Evolutionary conservation across 2,888 invertebrate species (phyloP).

Genomic region (Drosophila kanekoi): DNA sequence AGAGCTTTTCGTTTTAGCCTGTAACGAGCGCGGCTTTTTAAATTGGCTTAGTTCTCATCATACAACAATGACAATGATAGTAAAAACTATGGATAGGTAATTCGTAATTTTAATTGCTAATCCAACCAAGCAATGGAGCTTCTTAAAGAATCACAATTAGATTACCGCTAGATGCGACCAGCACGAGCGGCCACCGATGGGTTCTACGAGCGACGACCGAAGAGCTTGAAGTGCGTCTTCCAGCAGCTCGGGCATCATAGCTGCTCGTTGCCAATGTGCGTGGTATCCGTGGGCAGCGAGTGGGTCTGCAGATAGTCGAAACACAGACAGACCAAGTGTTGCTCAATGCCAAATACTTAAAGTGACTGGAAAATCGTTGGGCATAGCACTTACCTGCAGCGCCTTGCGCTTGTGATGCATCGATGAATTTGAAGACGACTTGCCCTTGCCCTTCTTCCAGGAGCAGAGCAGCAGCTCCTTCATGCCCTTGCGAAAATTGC

Average conservation of each 20-base stretch:
- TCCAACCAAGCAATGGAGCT: constrained; percentile 45
- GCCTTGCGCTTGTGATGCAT: constrained; percentile 84
- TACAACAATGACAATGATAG: constrained; percentile 48
- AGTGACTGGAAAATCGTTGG: no score
- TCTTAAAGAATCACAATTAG: constrained; percentile 65
- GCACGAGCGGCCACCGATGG: constrained; percentile 30
- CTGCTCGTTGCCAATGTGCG: constrained; percentile 85
- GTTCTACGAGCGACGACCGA: constrained; percentile 72
- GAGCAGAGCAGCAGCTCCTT: constrained; percentile 91
- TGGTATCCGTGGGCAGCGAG: constrained; percentile 85
- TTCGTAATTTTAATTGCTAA: constrained; percentile 43
- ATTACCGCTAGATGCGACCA: constrained; percentile 33
- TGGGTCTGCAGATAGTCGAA: constrained; percentile 77
- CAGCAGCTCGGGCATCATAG: constrained; percentile 83
- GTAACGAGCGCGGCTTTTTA: constrained; percentile 32
- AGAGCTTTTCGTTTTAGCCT: constrained; percentile 15
- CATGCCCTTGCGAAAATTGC: constrained; percentile 94
- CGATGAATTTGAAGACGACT: constrained; percentile 83
- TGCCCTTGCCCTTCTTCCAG: constrained; percentile 84
- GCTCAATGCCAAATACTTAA: no score
- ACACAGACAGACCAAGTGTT: not conserved
- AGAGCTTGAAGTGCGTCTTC: constrained; percentile 59
- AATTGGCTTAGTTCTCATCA: constrained; percentile 37
- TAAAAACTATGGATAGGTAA: constrained; percentile 27
- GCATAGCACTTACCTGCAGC: constrained; percentile 80